A percentile compares a stretch with the other conserved stretches of the same genome.
Conservation (phyloP, 2,888 invertebrate species). For the Lathronympha strigana region DNA sequence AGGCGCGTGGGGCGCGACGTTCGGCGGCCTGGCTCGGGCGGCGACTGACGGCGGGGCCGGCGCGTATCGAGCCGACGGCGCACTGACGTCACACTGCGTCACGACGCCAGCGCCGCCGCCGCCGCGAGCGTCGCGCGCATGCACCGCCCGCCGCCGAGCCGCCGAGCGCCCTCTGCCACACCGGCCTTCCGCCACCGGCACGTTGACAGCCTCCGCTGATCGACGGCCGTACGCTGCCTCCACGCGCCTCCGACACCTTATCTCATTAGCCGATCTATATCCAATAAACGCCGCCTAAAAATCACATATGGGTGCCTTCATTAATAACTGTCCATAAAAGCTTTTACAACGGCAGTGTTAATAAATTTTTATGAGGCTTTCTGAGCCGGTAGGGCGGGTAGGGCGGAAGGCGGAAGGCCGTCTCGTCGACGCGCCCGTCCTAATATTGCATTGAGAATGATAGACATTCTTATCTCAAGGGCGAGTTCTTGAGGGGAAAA, state of each 20-base stretch:
- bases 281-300: constrained; percentile 32
- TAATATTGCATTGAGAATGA: constrained; percentile 56
- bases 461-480: constrained; percentile 55
- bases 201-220: constrained; percentile 71
- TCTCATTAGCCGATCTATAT: constrained; percentile 39
- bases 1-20: constrained; percentile 77
- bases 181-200: constrained; percentile 73
- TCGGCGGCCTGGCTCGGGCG: constrained; percentile 81
- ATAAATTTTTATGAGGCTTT: constrained; percentile 59
- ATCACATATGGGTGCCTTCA: constrained; percentile 40
- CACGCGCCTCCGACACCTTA: constrained; percentile 43
- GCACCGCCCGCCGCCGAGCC: constrained; percentile 67
- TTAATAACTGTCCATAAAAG: constrained; percentile 45
- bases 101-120: constrained; percentile 81
- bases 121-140: constrained; percentile 64
- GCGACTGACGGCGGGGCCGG: constrained; percentile 85
- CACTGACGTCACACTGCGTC: constrained; percentile 89
- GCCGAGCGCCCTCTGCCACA: constrained; percentile 50
- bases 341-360: constrained; percentile 48
- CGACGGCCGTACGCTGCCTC: constrained; percentile 61
- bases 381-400: constrained; percentile 52
- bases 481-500: constrained; percentile 48
- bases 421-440: constrained; percentile 55
- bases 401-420: constrained; percentile 59
- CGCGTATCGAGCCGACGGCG: constrained; percentile 87